These are phyloP conservation scores for Numenius phaeopus DNA, from an alignment of 2,797 vertebrate genomes.

Conservation along the genomic window DNA sequence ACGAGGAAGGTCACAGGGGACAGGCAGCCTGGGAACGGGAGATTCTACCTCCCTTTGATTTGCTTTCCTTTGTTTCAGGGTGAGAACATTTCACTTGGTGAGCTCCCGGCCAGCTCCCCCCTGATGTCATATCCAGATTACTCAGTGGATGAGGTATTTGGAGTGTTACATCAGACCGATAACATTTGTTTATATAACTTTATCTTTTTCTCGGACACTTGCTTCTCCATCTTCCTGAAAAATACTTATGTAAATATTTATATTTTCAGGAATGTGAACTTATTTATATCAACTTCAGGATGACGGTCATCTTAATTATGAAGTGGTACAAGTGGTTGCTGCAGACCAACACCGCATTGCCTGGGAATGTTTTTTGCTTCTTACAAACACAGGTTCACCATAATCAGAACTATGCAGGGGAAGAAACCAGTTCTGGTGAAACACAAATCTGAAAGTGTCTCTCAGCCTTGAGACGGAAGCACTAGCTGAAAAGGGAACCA, in stretches of 20 bases:
- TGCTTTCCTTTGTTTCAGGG: slow-evolving; percentile 14
- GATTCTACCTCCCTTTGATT: not conserved
- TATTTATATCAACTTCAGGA: not conserved
- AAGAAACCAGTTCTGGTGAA: not conserved
- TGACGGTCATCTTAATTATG: not conserved
- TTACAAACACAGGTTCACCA: not conserved
- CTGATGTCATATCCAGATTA: slow-evolving; percentile 20
- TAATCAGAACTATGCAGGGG: not conserved
- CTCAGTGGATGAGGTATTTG: not conserved
- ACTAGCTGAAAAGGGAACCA: not conserved
- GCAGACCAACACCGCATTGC: not conserved
- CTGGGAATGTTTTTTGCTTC: not conserved
- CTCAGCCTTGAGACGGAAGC: not conserved
- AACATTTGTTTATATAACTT: not conserved
- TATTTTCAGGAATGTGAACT: not conserved
- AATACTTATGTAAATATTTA: not conserved
- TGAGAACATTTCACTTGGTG: slow-evolving; percentile 21
- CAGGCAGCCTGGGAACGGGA: slow-evolving; percentile 29
- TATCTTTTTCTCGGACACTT: not conserved
- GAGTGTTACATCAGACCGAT: not conserved
- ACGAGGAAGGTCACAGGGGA: not conserved
- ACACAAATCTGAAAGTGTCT: not conserved
- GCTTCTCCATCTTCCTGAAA: not conserved
- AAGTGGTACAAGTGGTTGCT: not conserved
- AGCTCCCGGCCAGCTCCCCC: not conserved